A percentile compares a stretch with the other conserved stretches of the same genome.
Evolutionary conservation across 2,888 invertebrate genomes (phyloP).

Genomic region (Sinopyrophorus schimmeli): DNA sequence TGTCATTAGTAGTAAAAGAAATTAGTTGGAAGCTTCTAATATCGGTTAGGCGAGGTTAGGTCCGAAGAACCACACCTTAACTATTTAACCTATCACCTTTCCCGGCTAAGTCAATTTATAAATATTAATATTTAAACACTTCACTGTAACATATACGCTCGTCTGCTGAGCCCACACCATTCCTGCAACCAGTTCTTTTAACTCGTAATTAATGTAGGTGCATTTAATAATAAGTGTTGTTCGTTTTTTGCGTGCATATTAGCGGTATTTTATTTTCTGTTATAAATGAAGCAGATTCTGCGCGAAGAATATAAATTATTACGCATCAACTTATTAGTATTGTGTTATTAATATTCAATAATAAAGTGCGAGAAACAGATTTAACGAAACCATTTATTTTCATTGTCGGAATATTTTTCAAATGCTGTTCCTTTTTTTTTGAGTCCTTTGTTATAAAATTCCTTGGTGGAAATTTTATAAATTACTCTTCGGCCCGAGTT

Average conservation of each 20-base stretch:
- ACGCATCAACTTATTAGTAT: slow-evolving; percentile 16
- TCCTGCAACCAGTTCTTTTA: slow-evolving; percentile 38
- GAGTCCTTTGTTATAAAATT: too few species aligned
- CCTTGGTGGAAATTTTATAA: too few species aligned
- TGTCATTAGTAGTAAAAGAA: not conserved
- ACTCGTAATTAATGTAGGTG: slow-evolving; percentile 41
- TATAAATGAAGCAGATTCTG: slow-evolving; percentile 19
- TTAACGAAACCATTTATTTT: slow-evolving; percentile 12
- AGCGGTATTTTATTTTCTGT: slow-evolving; percentile 23
- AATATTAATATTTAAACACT: slow-evolving; percentile 54
- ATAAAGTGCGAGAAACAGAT: slow-evolving; percentile 11
- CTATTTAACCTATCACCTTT: slow-evolving; percentile 54
- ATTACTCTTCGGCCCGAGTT: too few species aligned
- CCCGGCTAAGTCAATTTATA: slow-evolving; percentile 53
- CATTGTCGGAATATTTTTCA: slow-evolving; percentile 10
- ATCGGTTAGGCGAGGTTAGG: slow-evolving; percentile 38
- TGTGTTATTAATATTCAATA: slow-evolving; percentile 16
- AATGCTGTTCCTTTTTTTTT: slow-evolving; percentile 1
- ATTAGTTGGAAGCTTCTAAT: slow-evolving; percentile 12
- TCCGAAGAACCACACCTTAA: slow-evolving; percentile 49
- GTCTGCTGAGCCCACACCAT: slow-evolving; percentile 37
- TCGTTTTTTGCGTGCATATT: slow-evolving; percentile 26
- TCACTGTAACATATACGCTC: slow-evolving; percentile 44
- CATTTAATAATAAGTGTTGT: slow-evolving; percentile 39
- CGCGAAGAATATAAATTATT: slow-evolving; percentile 15